Evolutionary conservation across 1,140 invertebrate species (phyloP), one percentile per base, ranked within the genome.

Genomic region (Colletes latitarsis): DNA sequence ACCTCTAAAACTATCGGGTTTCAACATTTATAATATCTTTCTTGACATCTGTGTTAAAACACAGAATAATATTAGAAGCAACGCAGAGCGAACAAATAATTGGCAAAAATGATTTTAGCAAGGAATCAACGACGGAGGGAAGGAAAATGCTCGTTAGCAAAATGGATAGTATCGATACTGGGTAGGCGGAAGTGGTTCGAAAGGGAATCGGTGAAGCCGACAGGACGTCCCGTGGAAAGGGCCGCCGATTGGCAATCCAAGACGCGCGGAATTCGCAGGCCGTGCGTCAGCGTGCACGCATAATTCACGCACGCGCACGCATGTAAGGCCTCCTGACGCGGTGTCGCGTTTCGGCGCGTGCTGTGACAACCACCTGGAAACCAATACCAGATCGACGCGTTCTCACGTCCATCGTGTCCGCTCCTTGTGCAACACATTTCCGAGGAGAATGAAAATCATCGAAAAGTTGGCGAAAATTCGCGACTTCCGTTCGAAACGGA

Each of bases 281-380:
- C 17, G 67, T 71, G 76, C 72, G 76, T 77, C 63, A 55, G 46
- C 52, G 63, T 19, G 49, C 55, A 70, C 58, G 55, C 64, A 63
- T 63, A 75, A 77, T 60, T 76, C 73, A 49, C 66, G 74, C 81
- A 73, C 73, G 64, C 71, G 82, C 84, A 43, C 41, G 85, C 83
- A 77, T 82, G 77, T 91, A 91, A 85, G 91, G 92, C 83, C 87
- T 92, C 91, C 82, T 79, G 71, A 82, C 58, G 41, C 75, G 85
- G 91, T 92, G 80, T 92, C 91, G 83, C 75, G 86, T 92, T 92
- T 92, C 91, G 91, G 90, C 92, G 89, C 92, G 91, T 92, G 91
- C 91, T 91, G 83, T 74, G 83, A 89, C 88, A 86, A 88, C 89
- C 86, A 83, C 78, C 76, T 89, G 87, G 90, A 90, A 92, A 83